Conservation (phyloP, 2,113 vertebrate genomes). For the Ammospiza caudacuta region DNA sequence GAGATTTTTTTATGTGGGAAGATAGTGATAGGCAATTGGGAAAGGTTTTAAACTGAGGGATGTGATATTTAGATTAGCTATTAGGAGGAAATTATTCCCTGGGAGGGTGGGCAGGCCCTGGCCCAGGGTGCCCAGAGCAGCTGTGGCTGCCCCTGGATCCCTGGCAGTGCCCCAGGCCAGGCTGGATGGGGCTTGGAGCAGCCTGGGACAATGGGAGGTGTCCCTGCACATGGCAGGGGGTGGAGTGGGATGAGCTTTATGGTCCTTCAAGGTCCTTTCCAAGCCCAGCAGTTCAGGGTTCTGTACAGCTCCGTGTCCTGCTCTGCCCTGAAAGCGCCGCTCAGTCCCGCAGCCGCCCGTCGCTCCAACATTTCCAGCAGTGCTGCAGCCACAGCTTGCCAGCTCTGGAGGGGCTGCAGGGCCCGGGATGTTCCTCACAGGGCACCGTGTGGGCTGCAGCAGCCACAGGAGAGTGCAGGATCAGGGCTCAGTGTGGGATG, state of each 20-base stretch:
- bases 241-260: neutral
- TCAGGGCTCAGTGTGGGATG: neutral
- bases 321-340: fast-evolving
- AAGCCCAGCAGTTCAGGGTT: neutral
- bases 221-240: neutral
- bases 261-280: neutral
- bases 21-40: neutral
- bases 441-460: neutral
- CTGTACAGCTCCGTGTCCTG: fast-evolving
- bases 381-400: fast-evolving
- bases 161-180: neutral
- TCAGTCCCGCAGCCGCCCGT: fast-evolving
- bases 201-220: fast-evolving
- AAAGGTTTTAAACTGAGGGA: neutral
- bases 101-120: fast-evolving
- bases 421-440: fast-evolving
- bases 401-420: neutral
- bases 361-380: neutral
- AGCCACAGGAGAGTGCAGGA: neutral
- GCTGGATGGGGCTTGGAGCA: fast-evolving
- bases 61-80: neutral
- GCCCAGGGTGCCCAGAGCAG: fast-evolving
- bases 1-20: neutral
- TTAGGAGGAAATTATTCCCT: neutral
- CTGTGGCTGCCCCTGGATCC: neutral